These are phyloP conservation scores for Apeira syringaria DNA, from an alignment of 2,888 invertebrate species.

Conservation along the genomic window DNA sequence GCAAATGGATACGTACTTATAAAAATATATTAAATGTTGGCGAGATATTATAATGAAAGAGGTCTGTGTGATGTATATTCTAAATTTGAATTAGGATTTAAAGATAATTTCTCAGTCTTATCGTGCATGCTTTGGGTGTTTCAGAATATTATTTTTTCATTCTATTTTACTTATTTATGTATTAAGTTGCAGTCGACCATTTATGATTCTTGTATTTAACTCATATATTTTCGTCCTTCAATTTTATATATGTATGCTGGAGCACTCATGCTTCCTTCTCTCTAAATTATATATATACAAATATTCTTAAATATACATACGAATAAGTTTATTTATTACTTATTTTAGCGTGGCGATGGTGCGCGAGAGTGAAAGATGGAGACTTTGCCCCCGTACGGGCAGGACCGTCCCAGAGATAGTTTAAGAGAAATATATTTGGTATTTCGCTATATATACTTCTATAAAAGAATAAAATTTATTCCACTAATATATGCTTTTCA, in stretches of 20 bases:
- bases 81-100: conserved; percentile 13
- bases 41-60: conserved; percentile 14
- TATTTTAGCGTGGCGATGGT: conserved; percentile 74
- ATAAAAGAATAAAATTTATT: conserved; percentile 66
- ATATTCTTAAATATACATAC: conserved; percentile 24
- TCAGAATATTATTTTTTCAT: conserved; percentile 29
- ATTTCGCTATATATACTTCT: conserved; percentile 60
- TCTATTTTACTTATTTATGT: neutral
- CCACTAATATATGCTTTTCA: conserved; percentile 73
- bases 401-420: conserved; percentile 78
- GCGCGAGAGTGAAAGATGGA: conserved; percentile 76
- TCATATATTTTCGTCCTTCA: neutral
- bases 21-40: conserved; percentile 5
- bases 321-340: conserved; percentile 55
- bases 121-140: conserved; percentile 51
- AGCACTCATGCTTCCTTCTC: conserved; percentile 37
- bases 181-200: neutral
- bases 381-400: conserved; percentile 72
- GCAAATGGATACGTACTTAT: conserved; percentile 57
- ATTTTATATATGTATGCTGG: conserved; percentile 27
- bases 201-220: neutral
- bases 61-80: conserved; percentile 78
- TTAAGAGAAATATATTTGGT: conserved; percentile 62
- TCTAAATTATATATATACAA: conserved; percentile 5
- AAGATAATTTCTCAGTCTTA: conserved; percentile 61